These are phyloP conservation scores for Catostylus mosaicus DNA, from an alignment of 30 jellyfish, hydroid and myxozoan species.

Conservation along the genomic window DNA sequence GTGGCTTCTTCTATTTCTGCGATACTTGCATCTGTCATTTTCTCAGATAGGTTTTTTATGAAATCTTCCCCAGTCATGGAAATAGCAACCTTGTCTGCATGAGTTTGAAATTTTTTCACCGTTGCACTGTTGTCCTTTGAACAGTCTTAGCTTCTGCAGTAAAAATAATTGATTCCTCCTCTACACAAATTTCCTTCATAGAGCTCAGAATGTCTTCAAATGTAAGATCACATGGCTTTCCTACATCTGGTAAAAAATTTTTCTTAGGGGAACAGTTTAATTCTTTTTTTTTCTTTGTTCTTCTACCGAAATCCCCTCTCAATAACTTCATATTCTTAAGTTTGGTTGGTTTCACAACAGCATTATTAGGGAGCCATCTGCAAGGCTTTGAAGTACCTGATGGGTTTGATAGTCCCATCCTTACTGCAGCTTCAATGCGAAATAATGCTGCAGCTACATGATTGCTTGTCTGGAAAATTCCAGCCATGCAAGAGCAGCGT, in stretches of 20 bases:
- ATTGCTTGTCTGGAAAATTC: conserved; percentile 9
- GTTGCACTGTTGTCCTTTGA: neutral
- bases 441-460: too few relatives aligned
- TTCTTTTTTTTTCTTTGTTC: conserved; percentile 32
- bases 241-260: conserved; percentile 10
- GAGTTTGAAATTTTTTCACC: neutral
- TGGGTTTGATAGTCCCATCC: conserved; percentile 57
- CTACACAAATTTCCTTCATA: neutral
- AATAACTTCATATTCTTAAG: conserved; percentile 13
- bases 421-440: conserved; percentile 42
- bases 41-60: neutral
- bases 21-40: neutral
- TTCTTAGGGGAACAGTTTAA: conserved; percentile 39
- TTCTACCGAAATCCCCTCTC: conserved; percentile 41
- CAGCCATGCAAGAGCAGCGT: conserved; percentile 75
- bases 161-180: conserved; percentile 10
- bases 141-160: conserved; percentile 8
- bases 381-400: conserved; percentile 40
- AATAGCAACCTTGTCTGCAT: neutral
- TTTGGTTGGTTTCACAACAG: conserved; percentile 12
- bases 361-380: conserved; percentile 49
- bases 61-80: conserved; percentile 10
- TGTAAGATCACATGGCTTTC: neutral
- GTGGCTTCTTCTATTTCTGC: neutral
- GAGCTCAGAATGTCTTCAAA: conserved; percentile 1